Percentiles rank a stretch among this genome's conserved stretches.
phyloP scores from a whole-genome alignment of 2,888 invertebrate genomes.

The Ptilodon capucinus region DNA sequence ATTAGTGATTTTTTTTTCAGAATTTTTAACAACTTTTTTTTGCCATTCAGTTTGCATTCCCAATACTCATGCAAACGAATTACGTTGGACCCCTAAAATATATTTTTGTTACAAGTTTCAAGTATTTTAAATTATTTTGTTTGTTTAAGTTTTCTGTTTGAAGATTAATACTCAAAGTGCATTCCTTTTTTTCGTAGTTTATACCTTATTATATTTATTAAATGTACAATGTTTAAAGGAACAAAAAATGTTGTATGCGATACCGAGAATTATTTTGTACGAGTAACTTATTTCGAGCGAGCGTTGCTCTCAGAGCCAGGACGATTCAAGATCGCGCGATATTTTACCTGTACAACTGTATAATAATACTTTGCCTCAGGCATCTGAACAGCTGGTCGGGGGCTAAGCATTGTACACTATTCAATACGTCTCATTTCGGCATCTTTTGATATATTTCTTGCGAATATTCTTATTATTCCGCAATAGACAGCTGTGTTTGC shows the following conservation, averaged over 20 bases:
- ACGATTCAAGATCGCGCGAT: constrained; percentile 47
- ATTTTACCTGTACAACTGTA: constrained; percentile 58
- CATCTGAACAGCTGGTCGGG: constrained; percentile 63
- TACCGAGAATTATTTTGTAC: background rate
- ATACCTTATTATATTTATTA: background rate
- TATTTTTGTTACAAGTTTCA: background rate
- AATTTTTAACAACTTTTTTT: too few relatives aligned
- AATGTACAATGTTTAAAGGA: background rate
- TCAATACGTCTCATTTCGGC: constrained; percentile 49
- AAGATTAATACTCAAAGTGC: too few relatives aligned
- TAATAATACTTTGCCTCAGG: constrained; percentile 53
- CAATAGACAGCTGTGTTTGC: constrained; percentile 34
- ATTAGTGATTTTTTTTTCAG: too few relatives aligned
- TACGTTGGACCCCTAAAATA: too few relatives aligned
- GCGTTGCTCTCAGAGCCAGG: constrained; percentile 33
- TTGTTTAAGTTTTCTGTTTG: too few relatives aligned
- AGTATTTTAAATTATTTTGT: background rate
- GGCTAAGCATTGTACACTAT: constrained; percentile 49
- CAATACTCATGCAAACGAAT: too few relatives aligned
- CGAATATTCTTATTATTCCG: constrained; percentile 25
- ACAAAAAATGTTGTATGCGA: background rate
- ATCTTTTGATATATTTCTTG: constrained; percentile 39
- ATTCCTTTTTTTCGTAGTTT: too few relatives aligned
- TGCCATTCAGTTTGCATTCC: too few relatives aligned
- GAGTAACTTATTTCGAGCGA: constrained; percentile 18